Evolutionary conservation across 2,888 invertebrate species (phyloP), one percentile per base, ranked within the genome.

Genomic region (Bugula neritina): DNA sequence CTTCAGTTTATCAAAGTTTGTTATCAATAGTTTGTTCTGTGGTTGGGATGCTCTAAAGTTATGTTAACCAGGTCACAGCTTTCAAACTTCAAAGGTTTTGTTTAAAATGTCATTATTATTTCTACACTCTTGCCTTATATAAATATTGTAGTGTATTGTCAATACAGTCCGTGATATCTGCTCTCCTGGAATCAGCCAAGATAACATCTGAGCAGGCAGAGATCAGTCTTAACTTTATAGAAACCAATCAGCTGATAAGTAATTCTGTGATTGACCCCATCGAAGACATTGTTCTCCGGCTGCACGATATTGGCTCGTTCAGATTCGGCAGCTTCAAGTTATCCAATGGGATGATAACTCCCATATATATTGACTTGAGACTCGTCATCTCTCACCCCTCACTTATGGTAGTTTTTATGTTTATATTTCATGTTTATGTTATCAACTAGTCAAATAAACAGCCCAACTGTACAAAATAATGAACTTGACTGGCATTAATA

Each of bases 211-310:
- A 29, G 63, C 63, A 63, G 27, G 2, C 63, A 25, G 63, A 31
- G 10, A 2, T 31, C 31, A 31, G 10, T 2, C 21, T 25, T 10
- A 31, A 63, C 5, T 63, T 63, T 63, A 63, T 63, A 13, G 5
- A 5, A 17, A 5, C 13, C 21, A 63, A 63, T 31, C 63, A 63
- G 34, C 31, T 63, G 34, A 27, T 10, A 10, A 31, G 10, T 31
- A 63, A 13, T n/a, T 27, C 63, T 31, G 29, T 63, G 17, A 13
- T 34, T 2, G 34, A 63, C 27, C 63, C 63, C 5, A 25, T 63
- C 27, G 63, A 63, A 27, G 63, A 63, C 31, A 63, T 63, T 17
- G 63, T 94, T 5, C 54, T 70, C 27, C 2, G 70, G 27, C 70
- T 70, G 23, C 54, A 70, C 54, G 52, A 70, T 25, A 70, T 70